Evolutionary conservation across 2,888 invertebrate species (phyloP).

Genomic region (Hermaeophaga mercurialis): DNA sequence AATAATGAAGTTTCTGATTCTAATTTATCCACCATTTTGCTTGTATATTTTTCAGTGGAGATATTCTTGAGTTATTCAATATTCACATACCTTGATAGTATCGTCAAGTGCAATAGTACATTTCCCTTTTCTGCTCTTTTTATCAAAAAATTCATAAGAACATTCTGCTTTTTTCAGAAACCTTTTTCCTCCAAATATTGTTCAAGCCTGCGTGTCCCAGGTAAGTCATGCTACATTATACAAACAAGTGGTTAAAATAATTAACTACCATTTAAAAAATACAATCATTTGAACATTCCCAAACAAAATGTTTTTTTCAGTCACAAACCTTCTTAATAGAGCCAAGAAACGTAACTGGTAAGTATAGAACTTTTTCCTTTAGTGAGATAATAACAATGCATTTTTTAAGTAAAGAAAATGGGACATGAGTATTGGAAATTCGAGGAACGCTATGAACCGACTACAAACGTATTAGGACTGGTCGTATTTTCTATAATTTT

Average conservation of each 20-base stretch:
- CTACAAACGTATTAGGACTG: conserved; percentile 84
- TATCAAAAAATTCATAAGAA: too few relatives aligned
- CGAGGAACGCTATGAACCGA: conserved; percentile 70
- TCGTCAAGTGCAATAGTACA: too few relatives aligned
- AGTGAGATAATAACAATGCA: conserved; percentile 16
- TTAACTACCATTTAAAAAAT: too few relatives aligned
- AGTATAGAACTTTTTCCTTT: conserved; percentile 19
- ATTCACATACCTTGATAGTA: too few relatives aligned
- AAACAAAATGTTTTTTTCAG: conserved; percentile 38
- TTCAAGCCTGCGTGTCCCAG: conserved; percentile 83
- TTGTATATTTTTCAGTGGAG: too few relatives aligned
- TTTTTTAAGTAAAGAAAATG: conserved; percentile 36
- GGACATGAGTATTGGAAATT: conserved; percentile 65
- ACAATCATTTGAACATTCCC: too few relatives aligned
- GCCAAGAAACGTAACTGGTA: conserved; percentile 36
- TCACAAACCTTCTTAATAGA: conserved; percentile 45
- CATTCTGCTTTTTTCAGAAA: conserved; percentile 69
- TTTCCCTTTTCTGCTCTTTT: too few relatives aligned
- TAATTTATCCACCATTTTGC: too few relatives aligned
- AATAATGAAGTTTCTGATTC: too few relatives aligned
- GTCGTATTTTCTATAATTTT: conserved; percentile 85
- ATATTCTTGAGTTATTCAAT: too few relatives aligned
- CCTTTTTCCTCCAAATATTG: conserved; percentile 90
- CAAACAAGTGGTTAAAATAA: too few relatives aligned
- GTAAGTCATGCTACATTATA: conserved; percentile 61